phyloP scores from a whole-genome alignment of 2,113 vertebrate genomes.

The Melanerpes aurifrons region DNA sequence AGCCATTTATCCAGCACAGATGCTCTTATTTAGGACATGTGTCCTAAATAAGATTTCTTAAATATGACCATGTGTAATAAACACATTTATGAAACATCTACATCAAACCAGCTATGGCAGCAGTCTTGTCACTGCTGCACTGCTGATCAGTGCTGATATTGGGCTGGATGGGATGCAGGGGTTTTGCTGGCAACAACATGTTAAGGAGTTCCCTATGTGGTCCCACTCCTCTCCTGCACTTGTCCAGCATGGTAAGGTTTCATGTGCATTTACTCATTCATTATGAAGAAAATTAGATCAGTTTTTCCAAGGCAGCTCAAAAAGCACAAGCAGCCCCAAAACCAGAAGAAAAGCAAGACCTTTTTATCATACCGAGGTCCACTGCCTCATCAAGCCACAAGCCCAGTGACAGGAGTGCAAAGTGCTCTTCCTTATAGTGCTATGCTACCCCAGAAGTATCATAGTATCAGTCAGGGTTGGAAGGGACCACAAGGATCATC shows the following conservation, averaged over 20 bases:
- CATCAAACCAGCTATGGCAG: not conserved
- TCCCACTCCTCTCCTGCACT: not conserved
- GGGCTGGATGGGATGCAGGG: rapidly evolving
- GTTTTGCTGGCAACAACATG: not conserved
- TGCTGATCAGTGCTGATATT: not conserved
- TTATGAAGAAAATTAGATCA: not conserved
- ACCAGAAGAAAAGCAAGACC: not conserved
- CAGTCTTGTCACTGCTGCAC: not conserved
- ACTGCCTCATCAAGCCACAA: not conserved
- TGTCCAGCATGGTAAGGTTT: not conserved
- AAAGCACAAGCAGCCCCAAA: not conserved
- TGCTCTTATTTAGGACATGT: not conserved
- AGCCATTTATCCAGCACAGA: not conserved
- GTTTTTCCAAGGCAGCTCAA: not conserved
- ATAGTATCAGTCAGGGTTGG: no score
- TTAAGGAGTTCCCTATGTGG: not conserved
- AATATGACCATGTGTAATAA: not conserved
- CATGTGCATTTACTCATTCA: not conserved
- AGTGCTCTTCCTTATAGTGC: not conserved
- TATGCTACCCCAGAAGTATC: not conserved
- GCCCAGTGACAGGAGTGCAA: not conserved
- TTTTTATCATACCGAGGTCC: not conserved
- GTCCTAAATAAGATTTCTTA: not conserved
- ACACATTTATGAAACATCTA: not conserved
- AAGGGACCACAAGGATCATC: no score